Percentiles rank a stretch among this genome's conserved stretches.
phyloP scores from a whole-genome alignment of 2,113 vertebrate genomes.

The Calidris pugnax region DNA sequence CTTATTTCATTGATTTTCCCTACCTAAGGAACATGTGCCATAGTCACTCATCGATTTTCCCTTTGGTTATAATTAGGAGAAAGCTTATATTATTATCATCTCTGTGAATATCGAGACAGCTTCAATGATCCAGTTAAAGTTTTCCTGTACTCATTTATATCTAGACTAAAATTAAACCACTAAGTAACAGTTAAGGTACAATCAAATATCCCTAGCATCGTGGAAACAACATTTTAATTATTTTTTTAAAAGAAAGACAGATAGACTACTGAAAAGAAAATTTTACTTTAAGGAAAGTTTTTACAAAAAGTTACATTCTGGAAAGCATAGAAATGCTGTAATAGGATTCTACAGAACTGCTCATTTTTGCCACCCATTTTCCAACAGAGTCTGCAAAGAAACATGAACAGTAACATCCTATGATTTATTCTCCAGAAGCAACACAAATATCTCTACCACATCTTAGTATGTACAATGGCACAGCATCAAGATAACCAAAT shows the following conservation, averaged over 20 bases:
- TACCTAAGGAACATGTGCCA: not conserved
- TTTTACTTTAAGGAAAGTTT: not conserved
- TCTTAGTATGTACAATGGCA: not conserved
- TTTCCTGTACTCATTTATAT: not conserved
- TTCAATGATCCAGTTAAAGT: not conserved
- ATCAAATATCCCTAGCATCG: not conserved
- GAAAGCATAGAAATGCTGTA: not conserved
- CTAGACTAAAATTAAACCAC: not conserved
- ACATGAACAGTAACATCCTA: not conserved
- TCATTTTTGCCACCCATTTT: rapidly evolving
- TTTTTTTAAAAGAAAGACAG: not conserved
- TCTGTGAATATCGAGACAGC: not conserved
- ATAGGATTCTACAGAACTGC: not conserved
- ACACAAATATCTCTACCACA: not conserved
- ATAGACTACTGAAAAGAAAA: not conserved
- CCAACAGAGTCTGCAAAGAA: not conserved
- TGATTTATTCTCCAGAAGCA: not conserved
- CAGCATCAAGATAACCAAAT: not conserved
- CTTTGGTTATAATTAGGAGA: not conserved
- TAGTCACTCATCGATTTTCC: not conserved
- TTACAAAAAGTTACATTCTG: not conserved
- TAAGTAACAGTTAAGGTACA: not conserved
- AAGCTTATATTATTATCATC: not conserved
- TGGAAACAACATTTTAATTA: not conserved
- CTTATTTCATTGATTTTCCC: constrained; percentile 23